phyloP scores from a whole-genome alignment of 2,113 vertebrate species.

The Petrocephalus zakoni region DNA sequence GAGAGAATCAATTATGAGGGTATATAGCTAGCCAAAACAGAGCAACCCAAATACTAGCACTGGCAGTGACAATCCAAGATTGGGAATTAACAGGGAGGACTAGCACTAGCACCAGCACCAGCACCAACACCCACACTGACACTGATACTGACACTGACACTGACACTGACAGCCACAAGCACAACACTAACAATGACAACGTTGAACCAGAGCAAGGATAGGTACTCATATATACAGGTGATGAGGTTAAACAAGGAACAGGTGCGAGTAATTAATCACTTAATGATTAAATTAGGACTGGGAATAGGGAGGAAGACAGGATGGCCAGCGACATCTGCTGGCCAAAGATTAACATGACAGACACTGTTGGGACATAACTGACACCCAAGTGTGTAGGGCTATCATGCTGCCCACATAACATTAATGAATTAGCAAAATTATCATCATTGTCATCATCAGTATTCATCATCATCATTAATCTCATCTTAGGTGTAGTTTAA shows the following conservation, averaged over 20 bases:
- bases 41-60: not conserved
- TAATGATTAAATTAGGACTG: not conserved
- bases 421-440: not conserved
- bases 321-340: not conserved
- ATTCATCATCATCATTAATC: not conserved
- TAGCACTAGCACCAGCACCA: not conserved
- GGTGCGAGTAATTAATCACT: not conserved
- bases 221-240: not conserved
- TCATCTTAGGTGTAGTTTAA: not conserved
- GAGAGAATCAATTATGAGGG: not conserved
- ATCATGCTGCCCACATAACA: not conserved
- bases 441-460: not conserved
- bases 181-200: not conserved
- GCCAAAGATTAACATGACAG: not conserved
- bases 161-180: not conserved
- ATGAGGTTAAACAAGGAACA: not conserved
- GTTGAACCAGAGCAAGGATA: not conserved
- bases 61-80: not conserved
- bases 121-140: no score
- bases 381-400: not conserved
- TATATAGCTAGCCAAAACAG: not conserved
- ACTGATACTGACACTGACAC: not conserved
- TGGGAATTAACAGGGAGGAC: not conserved
- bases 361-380: not conserved
- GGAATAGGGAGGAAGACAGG: not conserved